Evolutionary conservation across 2,797 vertebrate species (phyloP).

Genomic region (Sus cebifrons): DNA sequence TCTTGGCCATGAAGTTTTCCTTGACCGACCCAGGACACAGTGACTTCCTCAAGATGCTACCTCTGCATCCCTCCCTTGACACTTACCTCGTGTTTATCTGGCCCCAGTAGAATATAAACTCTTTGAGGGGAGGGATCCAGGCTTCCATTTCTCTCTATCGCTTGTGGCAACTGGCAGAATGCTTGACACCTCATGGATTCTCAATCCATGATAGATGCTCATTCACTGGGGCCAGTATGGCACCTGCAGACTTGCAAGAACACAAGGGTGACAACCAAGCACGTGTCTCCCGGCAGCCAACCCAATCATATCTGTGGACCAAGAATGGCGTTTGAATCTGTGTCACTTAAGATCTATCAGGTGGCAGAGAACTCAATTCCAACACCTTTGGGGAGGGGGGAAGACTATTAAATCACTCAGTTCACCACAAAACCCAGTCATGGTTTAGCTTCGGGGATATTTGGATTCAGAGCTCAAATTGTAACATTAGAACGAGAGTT

Average conservation of each 20-base stretch:
- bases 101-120: background rate
- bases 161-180: background rate
- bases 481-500: background rate
- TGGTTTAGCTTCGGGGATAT: background rate
- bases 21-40: background rate
- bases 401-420: slow-evolving; percentile 19
- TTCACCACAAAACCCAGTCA: background rate
- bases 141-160: background rate
- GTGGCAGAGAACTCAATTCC: slow-evolving; percentile 43
- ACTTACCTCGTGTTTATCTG: background rate
- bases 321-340: background rate
- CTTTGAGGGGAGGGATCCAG: background rate
- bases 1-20: background rate
- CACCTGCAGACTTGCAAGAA: background rate
- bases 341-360: background rate
- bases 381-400: background rate
- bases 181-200: background rate
- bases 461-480: background rate
- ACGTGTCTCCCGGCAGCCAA: background rate
- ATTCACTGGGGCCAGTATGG: background rate
- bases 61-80: background rate
- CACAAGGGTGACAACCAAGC: background rate
- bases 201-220: background rate
- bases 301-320: background rate
- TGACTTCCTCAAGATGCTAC: no score